These are phyloP conservation scores for Orientallactaga bullata DNA, from an alignment of 2,113 vertebrate species.

Conservation along the genomic window DNA sequence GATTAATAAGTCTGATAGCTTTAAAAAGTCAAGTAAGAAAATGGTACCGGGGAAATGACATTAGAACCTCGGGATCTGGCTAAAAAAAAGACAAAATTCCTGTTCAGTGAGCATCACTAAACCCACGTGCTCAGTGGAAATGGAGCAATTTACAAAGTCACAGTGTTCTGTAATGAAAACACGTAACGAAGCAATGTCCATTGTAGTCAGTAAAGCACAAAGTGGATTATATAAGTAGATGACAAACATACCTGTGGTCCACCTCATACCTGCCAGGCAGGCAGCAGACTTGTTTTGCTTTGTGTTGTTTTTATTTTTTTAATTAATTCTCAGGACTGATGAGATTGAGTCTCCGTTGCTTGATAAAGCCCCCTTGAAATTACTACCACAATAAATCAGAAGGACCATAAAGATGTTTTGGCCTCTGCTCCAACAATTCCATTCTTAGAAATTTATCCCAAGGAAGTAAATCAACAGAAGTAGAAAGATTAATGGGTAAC, in stretches of 20 bases:
- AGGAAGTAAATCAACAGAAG: conserved; percentile 61
- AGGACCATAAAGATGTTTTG: conserved; percentile 62
- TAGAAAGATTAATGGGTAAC: conserved; percentile 49
- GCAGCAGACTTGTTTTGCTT: neutral
- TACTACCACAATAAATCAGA: conserved; percentile 62
- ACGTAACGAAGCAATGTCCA: neutral
- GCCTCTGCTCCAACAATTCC: conserved; percentile 67
- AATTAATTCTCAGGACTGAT: neutral
- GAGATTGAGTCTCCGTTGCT: conserved; percentile 37
- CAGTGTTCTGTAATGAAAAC: neutral
- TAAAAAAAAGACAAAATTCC: neutral
- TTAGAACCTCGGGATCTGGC: neutral
- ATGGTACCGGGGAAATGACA: neutral
- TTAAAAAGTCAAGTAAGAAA: neutral
- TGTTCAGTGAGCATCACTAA: neutral
- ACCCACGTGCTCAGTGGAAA: neutral
- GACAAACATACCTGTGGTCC: too few relatives aligned
- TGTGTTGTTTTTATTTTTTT: neutral
- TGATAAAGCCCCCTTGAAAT: conserved; percentile 56
- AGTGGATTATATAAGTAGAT: neutral
- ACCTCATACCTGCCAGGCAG: neutral
- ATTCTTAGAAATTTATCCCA: conserved; percentile 68
- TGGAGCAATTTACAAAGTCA: neutral
- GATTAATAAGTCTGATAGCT: neutral
- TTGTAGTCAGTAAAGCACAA: neutral